These are phyloP conservation scores for Parapsyche elsis DNA, from an alignment of 1,140 invertebrate genomes.

Conservation along the genomic window DNA sequence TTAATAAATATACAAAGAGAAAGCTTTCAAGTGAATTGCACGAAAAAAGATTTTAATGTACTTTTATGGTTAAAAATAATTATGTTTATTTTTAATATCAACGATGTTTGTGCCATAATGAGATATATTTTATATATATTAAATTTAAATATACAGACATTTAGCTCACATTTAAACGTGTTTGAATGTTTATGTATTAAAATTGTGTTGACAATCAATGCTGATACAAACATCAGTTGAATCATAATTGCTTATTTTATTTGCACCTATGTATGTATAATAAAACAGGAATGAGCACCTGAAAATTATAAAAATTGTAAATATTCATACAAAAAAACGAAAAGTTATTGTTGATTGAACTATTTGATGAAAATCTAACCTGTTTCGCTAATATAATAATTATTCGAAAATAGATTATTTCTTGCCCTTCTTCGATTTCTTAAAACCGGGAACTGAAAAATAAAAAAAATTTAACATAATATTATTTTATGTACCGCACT, in stretches of 20 bases:
- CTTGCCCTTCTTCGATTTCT: slow-evolving; percentile 36
- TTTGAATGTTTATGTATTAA: no score
- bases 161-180: no score
- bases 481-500: no score
- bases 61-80: not conserved
- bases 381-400: not conserved
- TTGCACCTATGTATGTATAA: not conserved
- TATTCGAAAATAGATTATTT: slow-evolving; percentile 14
- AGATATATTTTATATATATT: not conserved
- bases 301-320: not conserved
- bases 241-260: no score
- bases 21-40: not conserved
- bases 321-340: not conserved
- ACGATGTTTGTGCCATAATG: slow-evolving; percentile 10
- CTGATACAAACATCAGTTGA: no score
- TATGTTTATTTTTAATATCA: not conserved
- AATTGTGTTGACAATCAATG: no score
- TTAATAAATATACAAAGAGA: slow-evolving; percentile 1
- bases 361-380: not conserved
- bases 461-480: not conserved
- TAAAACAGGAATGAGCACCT: not conserved
- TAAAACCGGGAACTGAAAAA: slow-evolving; percentile 36
- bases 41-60: not conserved
- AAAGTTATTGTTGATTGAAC: no score
- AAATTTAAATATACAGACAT: slow-evolving; percentile 6